phyloP scores from a whole-genome alignment of 1,140 invertebrate species.

The Drosophila pseudoananassae region DNA sequence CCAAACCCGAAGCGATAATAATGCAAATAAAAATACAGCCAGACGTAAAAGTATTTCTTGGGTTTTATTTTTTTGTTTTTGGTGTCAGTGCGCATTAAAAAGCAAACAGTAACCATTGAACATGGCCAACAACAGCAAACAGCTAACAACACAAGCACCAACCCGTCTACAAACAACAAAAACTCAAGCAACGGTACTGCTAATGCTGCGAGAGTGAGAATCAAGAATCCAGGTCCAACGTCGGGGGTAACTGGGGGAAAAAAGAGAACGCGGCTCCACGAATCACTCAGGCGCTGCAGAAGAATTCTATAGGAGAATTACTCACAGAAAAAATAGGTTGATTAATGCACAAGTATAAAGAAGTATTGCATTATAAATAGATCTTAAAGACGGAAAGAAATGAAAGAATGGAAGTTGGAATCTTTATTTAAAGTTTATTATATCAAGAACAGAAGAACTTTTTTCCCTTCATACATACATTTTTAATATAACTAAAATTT shows the following conservation, averaged over 20 bases:
- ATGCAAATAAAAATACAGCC: conserved; percentile 43
- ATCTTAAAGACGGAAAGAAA: background rate
- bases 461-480: too few species aligned
- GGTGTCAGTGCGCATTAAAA: conserved; percentile 66
- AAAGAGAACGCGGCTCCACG: conserved; percentile 27
- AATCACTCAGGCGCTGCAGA: conserved; percentile 31
- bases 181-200: conserved; percentile 63
- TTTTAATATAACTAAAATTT: too few species aligned
- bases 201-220: conserved; percentile 64
- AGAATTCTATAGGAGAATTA: conserved; percentile 18
- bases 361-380: background rate
- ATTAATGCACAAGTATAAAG: background rate
- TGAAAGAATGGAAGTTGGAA: background rate
- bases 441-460: too few species aligned
- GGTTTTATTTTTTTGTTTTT: conserved; percentile 24
- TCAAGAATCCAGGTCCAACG: conserved; percentile 59
- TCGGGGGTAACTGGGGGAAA: conserved; percentile 17
- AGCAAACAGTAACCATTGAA: conserved; percentile 47
- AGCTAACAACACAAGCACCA: conserved; percentile 5
- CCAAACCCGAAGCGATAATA: conserved; percentile 34
- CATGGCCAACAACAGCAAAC: conserved; percentile 29
- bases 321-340: conserved; percentile 4
- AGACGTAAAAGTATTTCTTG: conserved; percentile 28
- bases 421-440: too few species aligned
- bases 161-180: conserved; percentile 11